phyloP scores from a whole-genome alignment of 2,113 vertebrate species.

The Chionomys nivalis region DNA sequence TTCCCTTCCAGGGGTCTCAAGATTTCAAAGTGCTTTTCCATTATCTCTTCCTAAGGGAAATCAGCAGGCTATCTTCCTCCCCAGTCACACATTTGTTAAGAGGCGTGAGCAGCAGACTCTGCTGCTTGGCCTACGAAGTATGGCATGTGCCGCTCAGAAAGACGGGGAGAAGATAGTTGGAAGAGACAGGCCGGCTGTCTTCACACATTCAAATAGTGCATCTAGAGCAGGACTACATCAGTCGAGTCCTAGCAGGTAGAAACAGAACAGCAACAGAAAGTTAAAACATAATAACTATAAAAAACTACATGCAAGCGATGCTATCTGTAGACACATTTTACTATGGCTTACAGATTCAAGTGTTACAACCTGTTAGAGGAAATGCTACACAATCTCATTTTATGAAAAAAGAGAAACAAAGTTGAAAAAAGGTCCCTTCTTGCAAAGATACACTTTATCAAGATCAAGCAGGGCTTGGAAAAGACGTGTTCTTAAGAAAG shows the following conservation, averaged over 20 bases:
- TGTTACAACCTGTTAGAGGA: not conserved
- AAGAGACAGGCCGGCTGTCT: not conserved
- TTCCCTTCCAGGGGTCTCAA: not conserved
- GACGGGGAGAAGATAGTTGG: not conserved
- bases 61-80: not conserved
- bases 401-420: constrained; percentile 36
- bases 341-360: not conserved
- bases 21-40: constrained; percentile 14
- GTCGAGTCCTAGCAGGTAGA: not conserved
- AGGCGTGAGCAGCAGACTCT: not conserved
- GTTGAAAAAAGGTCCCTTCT: not conserved
- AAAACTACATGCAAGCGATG: not conserved
- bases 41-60: not conserved
- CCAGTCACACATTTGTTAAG: not conserved
- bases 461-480: not conserved
- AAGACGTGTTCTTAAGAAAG: not conserved
- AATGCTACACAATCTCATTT: not conserved
- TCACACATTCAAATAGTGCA: not conserved
- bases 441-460: not conserved
- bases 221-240: not conserved
- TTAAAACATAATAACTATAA: not conserved
- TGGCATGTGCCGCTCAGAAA: not conserved
- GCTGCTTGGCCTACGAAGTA: not conserved
- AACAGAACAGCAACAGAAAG: not conserved
- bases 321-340: not conserved